Evolutionary conservation across 2,888 invertebrate genomes (phyloP), one percentile per base, ranked within the genome.

Genomic region (Pecten maximus): DNA sequence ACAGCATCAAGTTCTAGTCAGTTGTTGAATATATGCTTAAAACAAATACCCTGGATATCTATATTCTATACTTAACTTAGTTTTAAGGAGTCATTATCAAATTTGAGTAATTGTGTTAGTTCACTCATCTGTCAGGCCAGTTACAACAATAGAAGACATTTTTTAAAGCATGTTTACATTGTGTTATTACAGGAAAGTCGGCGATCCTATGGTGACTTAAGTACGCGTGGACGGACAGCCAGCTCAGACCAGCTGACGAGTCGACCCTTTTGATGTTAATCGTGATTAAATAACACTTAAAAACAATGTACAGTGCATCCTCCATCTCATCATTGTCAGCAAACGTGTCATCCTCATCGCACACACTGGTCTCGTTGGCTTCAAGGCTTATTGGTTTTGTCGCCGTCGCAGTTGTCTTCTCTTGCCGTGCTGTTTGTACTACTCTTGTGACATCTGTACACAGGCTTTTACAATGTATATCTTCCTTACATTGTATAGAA

Each of bases 201-300:
- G 90, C 92, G 95, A 93, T 96, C 96, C 44, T 94, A 94, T 92
- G 96, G 96, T 92, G 96, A 96, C 94, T 94, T 96, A 93, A 96
- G 96, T 94, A 95, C 97, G 93, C 96, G 97, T 93, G 96, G 97
- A 91, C 96, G 97, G 93, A 97, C 97, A 92, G 97, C 97, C 92
- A 97, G 97, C 95, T 96, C 97, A 89, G 97, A 97, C 94, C 96
- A 97, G 92, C 95, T 97, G 92, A 94, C 94, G 28, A 94, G 94
- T 92, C 94, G 95, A 92, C 94, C 94, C 93, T 95, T 94, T 95
- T 95, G 94, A 95, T 90, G 90, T 74, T 74, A 74, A 74, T 74
- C 35, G 16, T 35, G 28, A 28, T 74, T 74, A 35, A 74, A 74
- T 8, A 54, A 54, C 54, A 54, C 74, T 74, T 74, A 35, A 74